Evolutionary conservation across 1,140 invertebrate species (phyloP).

Genomic region (Ostrea denselamellosa): DNA sequence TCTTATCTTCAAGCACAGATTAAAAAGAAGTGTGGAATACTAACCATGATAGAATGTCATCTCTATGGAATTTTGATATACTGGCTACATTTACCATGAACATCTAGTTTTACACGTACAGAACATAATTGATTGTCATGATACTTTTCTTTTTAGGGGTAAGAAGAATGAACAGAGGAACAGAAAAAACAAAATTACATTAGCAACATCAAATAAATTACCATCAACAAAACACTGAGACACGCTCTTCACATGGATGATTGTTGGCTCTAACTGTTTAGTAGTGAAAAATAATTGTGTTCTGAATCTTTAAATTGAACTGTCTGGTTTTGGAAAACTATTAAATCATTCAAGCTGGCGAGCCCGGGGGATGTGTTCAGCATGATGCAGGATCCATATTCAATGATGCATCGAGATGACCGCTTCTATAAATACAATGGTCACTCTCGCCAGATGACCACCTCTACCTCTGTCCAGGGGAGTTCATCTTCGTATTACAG

Average conservation of each 20-base stretch:
- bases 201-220: background rate
- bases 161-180: background rate
- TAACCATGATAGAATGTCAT: too few species aligned
- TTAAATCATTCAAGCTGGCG: background rate
- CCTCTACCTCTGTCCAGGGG: conserved; percentile 35
- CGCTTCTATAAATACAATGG: conserved; percentile 53
- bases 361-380: background rate
- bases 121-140: too few species aligned
- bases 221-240: background rate
- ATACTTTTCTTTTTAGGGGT: background rate
- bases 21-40: too few species aligned
- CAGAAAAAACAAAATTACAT: background rate
- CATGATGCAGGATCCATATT: conserved; percentile 66
- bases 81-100: too few species aligned
- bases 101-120: too few species aligned
- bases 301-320: background rate
- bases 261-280: background rate
- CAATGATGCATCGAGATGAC: conserved; percentile 63
- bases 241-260: background rate
- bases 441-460: conserved; percentile 42
- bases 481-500: conserved; percentile 49
- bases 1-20: too few species aligned
- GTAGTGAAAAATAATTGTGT: background rate
- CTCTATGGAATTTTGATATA: too few species aligned
- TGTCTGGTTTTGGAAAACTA: background rate